A percentile compares a stretch with the other conserved stretches of the same genome.
These are phyloP conservation scores for Piscicola geometra DNA, from an alignment of 2,888 invertebrate species.

Conservation along the genomic window DNA sequence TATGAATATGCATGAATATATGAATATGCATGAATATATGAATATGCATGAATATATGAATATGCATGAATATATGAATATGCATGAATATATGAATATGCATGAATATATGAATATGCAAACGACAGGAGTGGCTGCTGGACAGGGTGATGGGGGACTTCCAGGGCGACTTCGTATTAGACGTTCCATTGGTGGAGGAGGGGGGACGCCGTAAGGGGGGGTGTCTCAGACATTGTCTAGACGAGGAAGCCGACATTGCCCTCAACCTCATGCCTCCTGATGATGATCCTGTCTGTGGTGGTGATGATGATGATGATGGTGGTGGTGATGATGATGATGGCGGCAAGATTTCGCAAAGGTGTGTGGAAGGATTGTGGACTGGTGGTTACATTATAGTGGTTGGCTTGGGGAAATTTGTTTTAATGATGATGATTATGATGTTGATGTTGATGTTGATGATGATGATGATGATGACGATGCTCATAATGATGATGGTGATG, in stretches of 20 bases:
- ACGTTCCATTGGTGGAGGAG: not conserved
- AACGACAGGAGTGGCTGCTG: conserved; percentile 1
- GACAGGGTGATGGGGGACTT: not conserved
- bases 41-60: no score
- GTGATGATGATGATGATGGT: conserved; percentile 22
- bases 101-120: not conserved
- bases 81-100: no score
- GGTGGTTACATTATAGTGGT: no score
- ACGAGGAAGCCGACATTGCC: not conserved
- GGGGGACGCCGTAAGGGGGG: not conserved
- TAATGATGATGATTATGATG: conserved; percentile 5
- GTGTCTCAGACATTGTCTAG: not conserved
- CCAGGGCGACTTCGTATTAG: not conserved
- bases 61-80: no score
- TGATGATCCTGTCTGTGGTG: not conserved
- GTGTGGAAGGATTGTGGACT: not conserved
- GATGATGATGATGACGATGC: not conserved
- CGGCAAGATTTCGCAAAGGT: not conserved
- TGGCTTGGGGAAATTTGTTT: no score
- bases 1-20: no score
- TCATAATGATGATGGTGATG: conserved; percentile 21
- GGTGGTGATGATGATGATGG: conserved; percentile 19
- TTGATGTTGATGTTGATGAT: not conserved
- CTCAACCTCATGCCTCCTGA: not conserved
- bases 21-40: no score